Base-by-base conservation (phyloP, 2,888 invertebrate species). In the Ceriagrion tenellum region DNA sequence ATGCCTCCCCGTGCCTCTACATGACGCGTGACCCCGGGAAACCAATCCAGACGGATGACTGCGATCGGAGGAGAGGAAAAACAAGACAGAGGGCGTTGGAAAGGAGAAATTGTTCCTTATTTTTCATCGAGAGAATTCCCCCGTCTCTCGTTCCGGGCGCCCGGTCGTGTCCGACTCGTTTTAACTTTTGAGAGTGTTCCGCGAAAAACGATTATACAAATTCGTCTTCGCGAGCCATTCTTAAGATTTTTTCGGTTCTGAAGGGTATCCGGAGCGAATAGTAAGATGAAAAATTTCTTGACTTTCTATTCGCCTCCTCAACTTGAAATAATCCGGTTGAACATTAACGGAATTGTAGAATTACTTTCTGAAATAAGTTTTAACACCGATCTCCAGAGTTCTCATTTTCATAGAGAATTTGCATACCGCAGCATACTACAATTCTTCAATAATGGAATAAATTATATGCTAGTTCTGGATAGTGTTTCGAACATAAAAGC, bases 21-120 rank as follows among this genome's bases (percentile, higher is more conserved):
- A 93, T 47, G 93, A 93, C 93, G 74, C 74, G 93, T 93, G 93
- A 93, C 93, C 93, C 74, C 93, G n/a, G 26, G 35, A 69, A 30
- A 81, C 81, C 35, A 35, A 81, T 81, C 81, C 35, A 93, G 93
- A 47, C 47, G 55, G 20, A 89, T 55, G 89, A 16, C 55, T 55
- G 55, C 55, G 47, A 55, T 55, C 55, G 2, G n/a, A 89, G 89
- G 89, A 55, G 89, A 89, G 89, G 89, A 89, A 47, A 93, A 30
- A 93, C 69, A 47, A 59, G 93, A 69, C 63, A 69, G n/a, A n/a
- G 47, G 63, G 47, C 23, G 55, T 81, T 81, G 13, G 30, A 35
- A 81, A 35, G 35, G 81, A 81, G 81, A 81, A 81, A 81, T 63
- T 26, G 40, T 30, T 12, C 47, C 55, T 89, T 89, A 89, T 89